Base-by-base conservation (phyloP, 2,113 vertebrate species). In the Rhinoptilus africanus region DNA sequence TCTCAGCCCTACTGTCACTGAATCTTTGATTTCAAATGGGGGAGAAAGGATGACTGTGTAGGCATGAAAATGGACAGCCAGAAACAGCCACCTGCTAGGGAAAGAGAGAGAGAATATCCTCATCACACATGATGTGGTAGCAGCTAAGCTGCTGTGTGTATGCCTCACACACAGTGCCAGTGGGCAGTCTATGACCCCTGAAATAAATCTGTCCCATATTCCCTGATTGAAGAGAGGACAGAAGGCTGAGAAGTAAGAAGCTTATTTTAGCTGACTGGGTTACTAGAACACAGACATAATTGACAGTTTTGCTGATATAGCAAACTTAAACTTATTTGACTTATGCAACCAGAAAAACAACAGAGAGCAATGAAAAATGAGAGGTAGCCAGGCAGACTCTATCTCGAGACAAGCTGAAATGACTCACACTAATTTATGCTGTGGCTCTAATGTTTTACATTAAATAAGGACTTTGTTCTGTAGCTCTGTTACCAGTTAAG, bases 31-130 rank as follows among this genome's bases (percentile, higher is more conserved):
- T 97, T 95, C 53, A 82, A 85, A 82, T 50, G 54, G 75, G 41
- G 66, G 53, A 95, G 89, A 95, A 97, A 92, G 48, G 28, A 45
- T 87, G 89, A 94, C 94, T 97, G 86, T 97, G 66, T 87, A 79
- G 48, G 57, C 74, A 72, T 82, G 69, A 91, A 93, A 93, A 96
- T 76, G 73, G 73, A 91, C 64, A 94, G 89, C 77, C 94, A 95
- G 89, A 95, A 95, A 51, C 60, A 85, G 80, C 94, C 93, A 94
- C 94, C 94, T 97, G 96, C 91, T 92, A 84, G 76, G 30, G 76
- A 56, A 35, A 62, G 57, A 56, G 39, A 62, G 57, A 66, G 56
- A 79, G 63, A 92, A 95, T 64, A 67, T 27, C 78, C 72, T 87
- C 56, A 63, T 87, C 84, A 67, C 4, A 18, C 64, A 71, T 56